Evolutionary conservation across 2,888 invertebrate genomes (phyloP).

Genomic region (Lepidocyrtoides sp.): DNA sequence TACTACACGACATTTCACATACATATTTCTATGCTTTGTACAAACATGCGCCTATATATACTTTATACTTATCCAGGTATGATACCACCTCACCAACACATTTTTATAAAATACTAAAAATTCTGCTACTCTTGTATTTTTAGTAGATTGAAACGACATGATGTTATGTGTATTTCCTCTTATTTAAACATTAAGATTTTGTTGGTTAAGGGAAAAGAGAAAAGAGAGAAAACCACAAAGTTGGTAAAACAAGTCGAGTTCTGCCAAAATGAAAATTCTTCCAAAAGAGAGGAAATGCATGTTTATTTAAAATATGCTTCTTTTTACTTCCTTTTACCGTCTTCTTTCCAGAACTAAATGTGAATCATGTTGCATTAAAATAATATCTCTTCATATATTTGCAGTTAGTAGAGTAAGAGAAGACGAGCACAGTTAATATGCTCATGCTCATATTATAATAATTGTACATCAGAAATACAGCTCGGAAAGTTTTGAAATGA

Average conservation of each 20-base stretch:
- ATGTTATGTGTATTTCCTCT: conserved; percentile 38
- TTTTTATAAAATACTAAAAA: background rate
- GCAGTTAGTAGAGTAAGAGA: no score
- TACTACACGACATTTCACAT: background rate
- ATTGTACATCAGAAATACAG: background rate
- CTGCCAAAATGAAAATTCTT: conserved; percentile 80
- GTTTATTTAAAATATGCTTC: conserved; percentile 76
- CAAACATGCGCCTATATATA: background rate
- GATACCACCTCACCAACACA: no score
- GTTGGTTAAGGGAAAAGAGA: conserved; percentile 46
- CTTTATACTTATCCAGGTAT: background rate
- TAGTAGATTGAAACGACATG: background rate
- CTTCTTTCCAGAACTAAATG: background rate
- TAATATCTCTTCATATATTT: no score
- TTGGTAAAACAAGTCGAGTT: conserved; percentile 75
- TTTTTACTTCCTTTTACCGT: conserved; percentile 62
- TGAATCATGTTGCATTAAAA: background rate
- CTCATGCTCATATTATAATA: background rate
- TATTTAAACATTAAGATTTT: conserved; percentile 72
- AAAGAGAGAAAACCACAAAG: conserved; percentile 76
- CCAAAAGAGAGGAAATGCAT: conserved; percentile 79
- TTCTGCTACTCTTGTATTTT: background rate
- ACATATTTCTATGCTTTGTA: background rate
- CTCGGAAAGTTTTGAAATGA: background rate
- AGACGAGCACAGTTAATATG: background rate